Base-by-base conservation (phyloP, 2,113 vertebrate species). In the Oxygymnocypris stewartii region DNA sequence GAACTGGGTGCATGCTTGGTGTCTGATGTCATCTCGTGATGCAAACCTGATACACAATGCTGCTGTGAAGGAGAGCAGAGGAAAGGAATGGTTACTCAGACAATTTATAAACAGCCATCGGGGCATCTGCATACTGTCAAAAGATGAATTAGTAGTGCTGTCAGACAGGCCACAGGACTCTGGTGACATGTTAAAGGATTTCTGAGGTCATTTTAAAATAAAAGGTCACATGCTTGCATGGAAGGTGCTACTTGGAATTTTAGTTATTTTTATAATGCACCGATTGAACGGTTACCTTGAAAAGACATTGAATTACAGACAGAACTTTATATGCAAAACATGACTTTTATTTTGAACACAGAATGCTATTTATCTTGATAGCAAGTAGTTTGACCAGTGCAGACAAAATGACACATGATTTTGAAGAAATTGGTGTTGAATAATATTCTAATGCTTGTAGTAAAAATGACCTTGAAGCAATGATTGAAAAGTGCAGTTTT, bases 21-120 rank as follows among this genome's bases (percentile, higher is more conserved):
- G 40, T 35, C 79, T 90, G 90, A 89, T 87, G 88, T 89, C 87
- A 88, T 89, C 42, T 25, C 6, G 37, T 89, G 88, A 89, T 88
- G 81, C 86, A 86, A 88, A 86, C 77, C 78, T 75, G 31, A 69
- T 88, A 89, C 87, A 87, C n/a, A n/a, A 83, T 87, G 75, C 79
- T n/a, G 25, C 79, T 44, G 61, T 31, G 61, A 82, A 47, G 20
- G 71, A 81, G 82, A 85, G 73, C 18, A 47, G 61, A 37, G 67
- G 25, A 37, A 25, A 77, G 44, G 82, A 85, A 86, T 78, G 78
- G 82, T 84, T 76, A 59, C 85, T 74, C 76, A 83, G 31, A 59
- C 85, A 81, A n/a, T 87, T 85, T 89, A 83, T 82, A 87, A 85
- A 86, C 49, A 44, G 83, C 51, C 18, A 37, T 78, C 73, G 16